These are phyloP conservation scores for Drosophila carrolli DNA, from an alignment of 1,140 invertebrate species.

Conservation along the genomic window DNA sequence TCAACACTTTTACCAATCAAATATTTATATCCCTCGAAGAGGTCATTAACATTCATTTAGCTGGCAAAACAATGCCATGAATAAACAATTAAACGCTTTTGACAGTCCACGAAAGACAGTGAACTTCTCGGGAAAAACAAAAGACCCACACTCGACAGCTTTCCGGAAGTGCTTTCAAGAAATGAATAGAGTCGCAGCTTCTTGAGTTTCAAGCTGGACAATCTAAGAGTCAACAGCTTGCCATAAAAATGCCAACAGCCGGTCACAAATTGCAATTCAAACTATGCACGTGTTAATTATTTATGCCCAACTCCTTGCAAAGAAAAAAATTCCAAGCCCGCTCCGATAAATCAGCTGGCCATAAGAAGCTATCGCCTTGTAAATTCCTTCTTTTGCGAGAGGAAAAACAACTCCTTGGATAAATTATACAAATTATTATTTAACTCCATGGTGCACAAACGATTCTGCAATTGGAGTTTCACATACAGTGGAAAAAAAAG, in stretches of 20 bases:
- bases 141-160: constrained; percentile 27
- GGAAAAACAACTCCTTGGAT: constrained; percentile 49
- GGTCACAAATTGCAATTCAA: constrained; percentile 49
- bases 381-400: constrained; percentile 41
- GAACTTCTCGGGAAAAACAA: constrained; percentile 36
- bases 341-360: constrained; percentile 43
- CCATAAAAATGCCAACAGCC: constrained; percentile 45
- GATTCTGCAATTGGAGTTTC: constrained; percentile 10
- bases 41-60: constrained; percentile 56
- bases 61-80: constrained; percentile 41
- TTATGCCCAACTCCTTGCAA: constrained; percentile 42
- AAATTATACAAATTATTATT: constrained; percentile 83
- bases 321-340: constrained; percentile 29
- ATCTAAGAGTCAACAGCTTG: constrained; percentile 54
- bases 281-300: constrained; percentile 78
- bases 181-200: constrained; percentile 30
- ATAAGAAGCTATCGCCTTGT: constrained; percentile 52
- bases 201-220: constrained; percentile 25
- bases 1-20: constrained; percentile 28
- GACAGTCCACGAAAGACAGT: constrained; percentile 34
- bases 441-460: constrained; percentile 34
- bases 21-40: constrained; percentile 31
- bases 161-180: constrained; percentile 33
- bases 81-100: constrained; percentile 67
- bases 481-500: constrained; percentile 11